Evolutionary conservation across 2,888 invertebrate species (phyloP), one percentile per base, ranked within the genome.

Genomic region (Drosophila ezoana): DNA sequence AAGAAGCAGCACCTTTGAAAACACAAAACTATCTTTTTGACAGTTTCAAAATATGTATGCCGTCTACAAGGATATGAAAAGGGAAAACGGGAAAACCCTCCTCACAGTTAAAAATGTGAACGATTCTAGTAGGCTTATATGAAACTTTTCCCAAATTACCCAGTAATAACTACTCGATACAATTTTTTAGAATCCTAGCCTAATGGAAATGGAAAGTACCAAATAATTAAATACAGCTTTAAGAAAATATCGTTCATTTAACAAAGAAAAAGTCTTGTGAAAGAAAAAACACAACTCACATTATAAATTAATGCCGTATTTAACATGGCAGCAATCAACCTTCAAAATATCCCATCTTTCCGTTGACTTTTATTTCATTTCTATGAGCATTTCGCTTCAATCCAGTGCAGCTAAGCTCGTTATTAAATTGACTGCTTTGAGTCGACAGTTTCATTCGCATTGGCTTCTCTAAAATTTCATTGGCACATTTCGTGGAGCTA

Each of bases 381-480:
- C 41, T 20, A 23, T 73, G 45, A 18, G 32, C 23, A 33, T 41
- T 41, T 54, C 20, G 23, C 3, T 35, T 37, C 18, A 44, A 51
- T 35, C n/a, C 33, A 32, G 20, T 51, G 58, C 40, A 53, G 40
- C 60, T 62, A 44, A 67, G 59, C 67, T 65, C 57, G 65, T 66
- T 70, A 60, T 76, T 70, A 66, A 66, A 66, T 71, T 70, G 71
- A 60, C 76, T 71, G 60, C 57, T 47, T 63, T 47, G 48, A 57
- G 18, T 61, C 54, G 51, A 59, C 48, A 60, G 38, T 66, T 76
- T 79, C 43, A 65, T 71, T 47, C 48, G 44, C 54, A 33, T 47
- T 51, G 59, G 43, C 38, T 57, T 47, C 51, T 40, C 56, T 51
- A 37, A 48, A 56, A 52, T 57, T 58, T 61, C 68, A 74, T 56